Conservation (phyloP, 2,797 vertebrate genomes). For the Neopelma chrysocephalum region DNA sequence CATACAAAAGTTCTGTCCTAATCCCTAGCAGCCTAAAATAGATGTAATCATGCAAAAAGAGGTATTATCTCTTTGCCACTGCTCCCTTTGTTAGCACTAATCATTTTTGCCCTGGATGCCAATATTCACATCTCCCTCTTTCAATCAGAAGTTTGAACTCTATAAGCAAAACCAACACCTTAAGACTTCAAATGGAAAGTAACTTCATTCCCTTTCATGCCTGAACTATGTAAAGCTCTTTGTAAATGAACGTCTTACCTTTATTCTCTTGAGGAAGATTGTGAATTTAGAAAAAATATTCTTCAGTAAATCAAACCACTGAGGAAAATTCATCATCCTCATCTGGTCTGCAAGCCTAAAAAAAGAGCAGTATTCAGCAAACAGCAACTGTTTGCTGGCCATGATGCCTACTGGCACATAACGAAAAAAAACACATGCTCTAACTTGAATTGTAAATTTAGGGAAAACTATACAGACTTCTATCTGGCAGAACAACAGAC, state of each 20-base stretch:
- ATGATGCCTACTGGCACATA: background rate
- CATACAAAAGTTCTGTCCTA: background rate
- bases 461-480: background rate
- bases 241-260: conserved; percentile 77
- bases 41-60: background rate
- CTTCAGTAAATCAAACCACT: conserved; percentile 87
- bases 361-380: conserved; percentile 27
- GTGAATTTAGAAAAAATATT: conserved; percentile 90
- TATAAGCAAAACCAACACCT: background rate
- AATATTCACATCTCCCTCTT: background rate
- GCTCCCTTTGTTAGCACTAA: conserved; percentile 13
- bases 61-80: background rate
- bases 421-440: background rate
- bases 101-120: background rate
- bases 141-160: background rate
- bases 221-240: background rate
- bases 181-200: background rate
- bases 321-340: conserved; percentile 91
- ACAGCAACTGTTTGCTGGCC: background rate
- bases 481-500: background rate
- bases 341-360: conserved; percentile 88
- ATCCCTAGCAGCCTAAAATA: background rate
- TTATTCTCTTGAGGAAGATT: conserved; percentile 91
- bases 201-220: background rate
- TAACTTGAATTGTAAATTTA: background rate